Percentiles rank a stretch among this genome's conserved stretches.
phyloP scores from a whole-genome alignment of 2,113 vertebrate genomes.

The Protomyctophum bolini region DNA sequence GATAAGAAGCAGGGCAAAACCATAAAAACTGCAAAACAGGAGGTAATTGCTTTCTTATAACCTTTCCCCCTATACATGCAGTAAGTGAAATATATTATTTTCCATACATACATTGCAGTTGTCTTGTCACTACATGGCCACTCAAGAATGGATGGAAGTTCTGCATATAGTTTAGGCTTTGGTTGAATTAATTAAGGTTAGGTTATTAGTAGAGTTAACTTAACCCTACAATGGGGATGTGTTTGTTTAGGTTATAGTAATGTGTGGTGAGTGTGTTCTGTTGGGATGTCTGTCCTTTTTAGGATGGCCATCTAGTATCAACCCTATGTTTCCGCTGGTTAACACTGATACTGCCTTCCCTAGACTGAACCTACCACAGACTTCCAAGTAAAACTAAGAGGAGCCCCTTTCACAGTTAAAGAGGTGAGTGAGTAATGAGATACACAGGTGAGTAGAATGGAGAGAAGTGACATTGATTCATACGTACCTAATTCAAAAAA shows the following conservation, averaged over 20 bases:
- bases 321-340: background rate
- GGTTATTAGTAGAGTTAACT: no score
- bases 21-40: conserved; percentile 54
- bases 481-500: background rate
- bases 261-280: no score
- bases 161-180: no score
- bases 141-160: no score
- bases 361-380: conserved; percentile 75
- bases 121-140: no score
- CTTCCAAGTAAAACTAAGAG: conserved; percentile 88
- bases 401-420: conserved; percentile 85
- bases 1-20: conserved; percentile 18
- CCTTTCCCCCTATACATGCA: background rate
- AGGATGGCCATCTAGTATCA: background rate
- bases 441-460: background rate
- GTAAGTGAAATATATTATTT: no score
- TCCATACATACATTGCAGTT: background rate
- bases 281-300: background rate
- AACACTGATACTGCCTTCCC: background rate
- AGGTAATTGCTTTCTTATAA: conserved; percentile 39
- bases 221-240: no score
- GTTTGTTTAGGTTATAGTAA: no score
- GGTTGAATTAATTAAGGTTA: no score
- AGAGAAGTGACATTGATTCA: background rate
- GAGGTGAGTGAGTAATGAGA: conserved; percentile 77